Conservation (phyloP, 2,113 vertebrate genomes). For the Xiphias gladius region DNA sequence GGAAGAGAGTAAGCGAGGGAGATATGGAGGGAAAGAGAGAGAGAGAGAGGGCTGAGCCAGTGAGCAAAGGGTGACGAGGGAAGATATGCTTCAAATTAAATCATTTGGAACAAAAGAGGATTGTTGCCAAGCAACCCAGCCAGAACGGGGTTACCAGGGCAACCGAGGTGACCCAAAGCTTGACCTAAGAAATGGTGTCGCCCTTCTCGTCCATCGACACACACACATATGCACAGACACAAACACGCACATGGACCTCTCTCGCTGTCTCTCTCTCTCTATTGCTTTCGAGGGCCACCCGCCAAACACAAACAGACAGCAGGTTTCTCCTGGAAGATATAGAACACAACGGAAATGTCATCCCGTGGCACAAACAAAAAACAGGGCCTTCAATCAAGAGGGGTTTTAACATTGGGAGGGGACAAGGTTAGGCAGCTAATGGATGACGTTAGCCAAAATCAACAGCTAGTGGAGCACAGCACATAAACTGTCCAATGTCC, state of each 20-base stretch:
- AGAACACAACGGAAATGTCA: constrained; percentile 52
- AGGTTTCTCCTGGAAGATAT: constrained; percentile 21
- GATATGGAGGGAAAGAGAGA: constrained; percentile 16
- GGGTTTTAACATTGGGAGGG: neutral
- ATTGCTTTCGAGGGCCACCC: constrained; percentile 17
- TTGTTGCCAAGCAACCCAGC: constrained; percentile 84
- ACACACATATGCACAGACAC: constrained; percentile 9
- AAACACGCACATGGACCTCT: constrained; percentile 16
- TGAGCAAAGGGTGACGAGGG: constrained; percentile 62
- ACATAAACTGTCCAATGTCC: constrained; percentile 32
- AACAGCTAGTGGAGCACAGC: constrained; percentile 43
- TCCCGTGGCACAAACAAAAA: neutral
- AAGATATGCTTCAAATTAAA: constrained; percentile 84
- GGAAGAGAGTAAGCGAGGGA: constrained; percentile 17
- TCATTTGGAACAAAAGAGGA: constrained; percentile 84
- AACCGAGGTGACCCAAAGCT: constrained; percentile 82
- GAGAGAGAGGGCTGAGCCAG: constrained; percentile 39
- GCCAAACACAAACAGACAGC: constrained; percentile 46
- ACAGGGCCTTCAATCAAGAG: constrained; percentile 37
- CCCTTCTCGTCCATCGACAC: constrained; percentile 47
- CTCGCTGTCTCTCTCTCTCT: neutral
- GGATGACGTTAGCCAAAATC: constrained; percentile 53
- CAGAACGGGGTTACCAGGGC: constrained; percentile 80
- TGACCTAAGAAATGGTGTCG: constrained; percentile 81
- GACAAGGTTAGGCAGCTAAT: constrained; percentile 20